These are phyloP conservation scores for Macroglossus sobrinus DNA, from an alignment of 2,113 vertebrate genomes.

Conservation along the genomic window DNA sequence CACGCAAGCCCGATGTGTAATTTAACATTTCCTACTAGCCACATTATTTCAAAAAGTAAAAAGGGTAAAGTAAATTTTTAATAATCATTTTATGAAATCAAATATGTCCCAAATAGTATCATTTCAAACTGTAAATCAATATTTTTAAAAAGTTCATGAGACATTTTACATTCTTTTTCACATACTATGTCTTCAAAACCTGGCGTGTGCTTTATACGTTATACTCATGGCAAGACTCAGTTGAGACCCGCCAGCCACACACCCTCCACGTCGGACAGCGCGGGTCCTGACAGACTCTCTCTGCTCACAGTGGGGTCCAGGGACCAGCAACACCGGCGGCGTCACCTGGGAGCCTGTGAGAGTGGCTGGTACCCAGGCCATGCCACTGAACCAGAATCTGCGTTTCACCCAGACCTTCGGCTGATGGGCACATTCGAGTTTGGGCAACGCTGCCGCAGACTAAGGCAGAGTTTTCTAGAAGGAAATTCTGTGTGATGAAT, in stretches of 20 bases:
- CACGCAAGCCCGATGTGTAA: background rate
- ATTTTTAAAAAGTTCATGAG: background rate
- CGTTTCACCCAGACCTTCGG: background rate
- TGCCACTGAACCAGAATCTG: background rate
- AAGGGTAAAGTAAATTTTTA: background rate
- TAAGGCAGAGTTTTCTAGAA: background rate
- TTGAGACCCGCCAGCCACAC: background rate
- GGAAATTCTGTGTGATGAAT: background rate
- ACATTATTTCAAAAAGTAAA: background rate
- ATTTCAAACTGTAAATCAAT: background rate
- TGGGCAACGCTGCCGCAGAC: background rate
- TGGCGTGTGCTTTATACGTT: background rate
- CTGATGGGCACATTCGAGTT: background rate
- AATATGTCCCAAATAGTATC: background rate
- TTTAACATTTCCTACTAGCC: background rate
- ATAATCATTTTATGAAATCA: background rate
- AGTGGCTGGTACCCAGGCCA: background rate
- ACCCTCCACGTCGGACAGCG: rapidly evolving
- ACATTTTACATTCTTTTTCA: background rate
- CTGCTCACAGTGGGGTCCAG: background rate
- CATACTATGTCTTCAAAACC: background rate
- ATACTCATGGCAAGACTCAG: background rate
- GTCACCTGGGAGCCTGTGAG: background rate
- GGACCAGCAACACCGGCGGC: background rate
- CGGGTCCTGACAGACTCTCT: background rate